These are phyloP conservation scores for Trichosurus vulpecula DNA, from an alignment of 2,797 vertebrate genomes.

Conservation along the genomic window DNA sequence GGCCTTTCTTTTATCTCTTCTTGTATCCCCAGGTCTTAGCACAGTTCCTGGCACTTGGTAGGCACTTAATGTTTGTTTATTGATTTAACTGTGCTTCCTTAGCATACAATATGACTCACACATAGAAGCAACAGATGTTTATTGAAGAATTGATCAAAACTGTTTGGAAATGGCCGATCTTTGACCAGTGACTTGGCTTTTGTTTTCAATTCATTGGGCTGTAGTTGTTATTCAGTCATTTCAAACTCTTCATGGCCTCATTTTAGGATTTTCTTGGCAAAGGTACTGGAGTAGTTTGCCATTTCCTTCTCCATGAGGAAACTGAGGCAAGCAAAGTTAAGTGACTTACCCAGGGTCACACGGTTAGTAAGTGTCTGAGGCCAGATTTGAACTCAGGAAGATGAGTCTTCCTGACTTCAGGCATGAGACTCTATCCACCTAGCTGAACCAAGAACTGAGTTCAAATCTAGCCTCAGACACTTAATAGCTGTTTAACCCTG, in stretches of 20 bases:
- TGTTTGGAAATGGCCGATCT: constrained; percentile 15
- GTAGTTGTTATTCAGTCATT: background rate
- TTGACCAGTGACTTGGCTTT: constrained; percentile 22
- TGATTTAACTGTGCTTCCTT: background rate
- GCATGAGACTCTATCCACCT: background rate
- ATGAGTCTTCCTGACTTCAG: background rate
- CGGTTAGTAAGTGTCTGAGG: background rate
- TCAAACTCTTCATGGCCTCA: background rate
- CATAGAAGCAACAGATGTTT: background rate
- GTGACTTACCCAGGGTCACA: background rate
- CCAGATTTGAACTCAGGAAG: background rate
- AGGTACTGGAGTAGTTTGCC: background rate
- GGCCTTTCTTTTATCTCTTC: background rate
- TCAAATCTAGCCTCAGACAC: background rate
- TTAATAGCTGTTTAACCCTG: background rate
- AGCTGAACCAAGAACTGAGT: background rate
- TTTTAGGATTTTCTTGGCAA: background rate
- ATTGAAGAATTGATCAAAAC: background rate
- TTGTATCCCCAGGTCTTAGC: background rate
- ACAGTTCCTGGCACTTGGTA: background rate
- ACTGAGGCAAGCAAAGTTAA: background rate
- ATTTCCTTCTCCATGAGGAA: background rate
- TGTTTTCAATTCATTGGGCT: background rate
- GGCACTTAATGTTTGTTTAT: background rate
- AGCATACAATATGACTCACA: background rate